A percentile compares a stretch with the other conserved stretches of the same genome.
Evolutionary conservation across 1,140 invertebrate genomes (phyloP).

Genomic region (Caenorhabditis tropicalis): DNA sequence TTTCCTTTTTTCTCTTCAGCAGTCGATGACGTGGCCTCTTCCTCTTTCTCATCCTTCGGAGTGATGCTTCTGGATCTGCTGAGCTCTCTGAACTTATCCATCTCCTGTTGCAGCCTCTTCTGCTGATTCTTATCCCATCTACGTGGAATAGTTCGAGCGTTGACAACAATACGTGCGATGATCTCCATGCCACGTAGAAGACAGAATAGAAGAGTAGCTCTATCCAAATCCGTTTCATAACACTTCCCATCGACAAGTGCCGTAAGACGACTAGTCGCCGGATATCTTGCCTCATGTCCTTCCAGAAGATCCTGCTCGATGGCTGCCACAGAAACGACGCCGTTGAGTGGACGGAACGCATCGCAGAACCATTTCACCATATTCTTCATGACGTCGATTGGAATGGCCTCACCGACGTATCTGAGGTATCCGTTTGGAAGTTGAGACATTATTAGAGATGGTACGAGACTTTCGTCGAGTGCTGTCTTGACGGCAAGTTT

Average conservation of each 20-base stretch:
- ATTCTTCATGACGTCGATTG: background rate
- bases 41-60: background rate
- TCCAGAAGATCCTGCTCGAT: constrained; percentile 31
- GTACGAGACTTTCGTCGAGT: constrained; percentile 38
- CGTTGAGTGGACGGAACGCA: constrained; percentile 14
- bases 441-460: constrained; percentile 28
- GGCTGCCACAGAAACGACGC: background rate
- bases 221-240: constrained; percentile 53
- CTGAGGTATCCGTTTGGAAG: constrained; percentile 14
- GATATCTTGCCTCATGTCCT: constrained; percentile 20
- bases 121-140: constrained; percentile 18
- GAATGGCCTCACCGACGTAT: background rate
- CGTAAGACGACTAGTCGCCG: constrained; percentile 12
- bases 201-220: constrained; percentile 50
- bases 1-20: background rate
- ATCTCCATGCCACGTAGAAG: constrained; percentile 30
- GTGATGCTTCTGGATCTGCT: background rate
- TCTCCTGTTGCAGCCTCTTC: constrained; percentile 17
- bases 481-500: constrained; percentile 9
- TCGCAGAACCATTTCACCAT: constrained; percentile 34
- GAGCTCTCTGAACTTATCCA: background rate
- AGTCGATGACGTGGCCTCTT: background rate
- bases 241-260: constrained; percentile 44
- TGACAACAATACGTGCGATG: constrained; percentile 18
- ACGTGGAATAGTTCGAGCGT: background rate